phyloP scores from a whole-genome alignment of 2,113 vertebrate genomes.

The Holacanthus passer region DNA sequence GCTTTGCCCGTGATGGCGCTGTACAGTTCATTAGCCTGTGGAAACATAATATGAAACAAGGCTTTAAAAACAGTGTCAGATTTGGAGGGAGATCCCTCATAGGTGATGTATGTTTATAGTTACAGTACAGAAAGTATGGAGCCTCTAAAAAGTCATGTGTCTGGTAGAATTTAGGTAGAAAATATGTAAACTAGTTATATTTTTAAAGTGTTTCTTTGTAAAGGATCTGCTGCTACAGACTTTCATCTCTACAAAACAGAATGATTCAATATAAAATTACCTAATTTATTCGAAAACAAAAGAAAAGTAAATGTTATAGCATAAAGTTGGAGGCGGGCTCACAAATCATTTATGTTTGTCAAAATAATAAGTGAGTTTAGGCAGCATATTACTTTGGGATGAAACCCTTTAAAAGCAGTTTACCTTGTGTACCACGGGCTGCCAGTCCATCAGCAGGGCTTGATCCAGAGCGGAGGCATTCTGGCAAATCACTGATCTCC shows the following conservation, averaged over 20 bases:
- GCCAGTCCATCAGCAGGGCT: constrained; percentile 51
- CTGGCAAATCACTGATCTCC: constrained; percentile 69
- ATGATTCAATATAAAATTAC: not conserved
- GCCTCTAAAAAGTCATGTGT: not conserved
- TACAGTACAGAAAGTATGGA: not conserved
- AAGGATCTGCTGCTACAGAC: not conserved
- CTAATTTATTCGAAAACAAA: not conserved
- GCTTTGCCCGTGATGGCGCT: not conserved
- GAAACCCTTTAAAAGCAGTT: not conserved
- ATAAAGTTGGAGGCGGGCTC: not conserved
- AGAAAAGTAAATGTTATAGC: not conserved
- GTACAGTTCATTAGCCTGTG: constrained; percentile 50
- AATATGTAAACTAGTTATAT: not conserved
- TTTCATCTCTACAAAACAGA: not conserved
- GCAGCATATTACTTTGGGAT: not conserved
- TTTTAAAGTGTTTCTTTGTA: not conserved
- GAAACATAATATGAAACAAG: constrained; percentile 1
- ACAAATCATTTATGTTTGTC: not conserved
- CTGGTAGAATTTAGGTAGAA: not conserved
- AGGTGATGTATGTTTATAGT: not conserved
- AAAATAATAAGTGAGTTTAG: not conserved
- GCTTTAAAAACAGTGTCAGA: not conserved
- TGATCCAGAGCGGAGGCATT: constrained; percentile 51
- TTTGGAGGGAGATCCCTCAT: too few species aligned
- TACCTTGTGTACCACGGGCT: constrained; percentile 73